Base-by-base conservation (phyloP, 1,140 invertebrate species). In the Homalodisca vitripennis region DNA sequence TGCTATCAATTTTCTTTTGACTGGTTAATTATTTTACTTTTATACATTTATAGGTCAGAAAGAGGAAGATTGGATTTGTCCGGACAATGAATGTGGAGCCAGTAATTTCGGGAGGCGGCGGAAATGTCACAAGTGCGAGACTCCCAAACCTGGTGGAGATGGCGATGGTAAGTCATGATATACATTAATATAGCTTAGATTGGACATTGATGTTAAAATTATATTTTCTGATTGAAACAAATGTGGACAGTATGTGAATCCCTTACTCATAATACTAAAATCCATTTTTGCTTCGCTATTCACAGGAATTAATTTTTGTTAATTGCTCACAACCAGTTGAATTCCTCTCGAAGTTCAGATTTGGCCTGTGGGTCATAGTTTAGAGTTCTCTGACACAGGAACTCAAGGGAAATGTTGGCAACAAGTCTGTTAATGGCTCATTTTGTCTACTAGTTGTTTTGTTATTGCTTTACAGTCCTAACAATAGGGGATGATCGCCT, bases 61-160 rank as follows among this genome's bases (percentile, higher is more conserved):
- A 47, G 48, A 55, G n/a, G 47, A 20, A 55, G 66, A 67, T 31
- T 67, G 41, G 41, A 67, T 51, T 3, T 67, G 66, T 20, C 48
- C 41, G 3, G 29, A 67, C 47, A 12, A 17, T 2, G 66, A 67
- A 2, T 67, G 41, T 34, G 48, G 41, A 2, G 57, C 22, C 26
- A 47, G 20, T 17, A 67, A 67, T 31, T 67, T 67, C 20, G 26
- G 3, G 3, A 24, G 3, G 2, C 34, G 66, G 14, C 1, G 22
- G 2, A 47, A 51, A 55, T 67, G 66, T 24, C 41, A 53, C 12
- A 70, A 10, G 67, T 26, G 14, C 72, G 72, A 51, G 17, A 29
- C 27, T 65, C 47, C 57, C 57, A 51, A 34, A n/a, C 41, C 32
- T 46, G 67, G 27, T n/a, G 14, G 34, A 66, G 34, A 1, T 17